A percentile compares a stretch with the other conserved stretches of the same genome.
Conservation (phyloP, 2,797 vertebrate genomes). For the Lagodon rhomboides region DNA sequence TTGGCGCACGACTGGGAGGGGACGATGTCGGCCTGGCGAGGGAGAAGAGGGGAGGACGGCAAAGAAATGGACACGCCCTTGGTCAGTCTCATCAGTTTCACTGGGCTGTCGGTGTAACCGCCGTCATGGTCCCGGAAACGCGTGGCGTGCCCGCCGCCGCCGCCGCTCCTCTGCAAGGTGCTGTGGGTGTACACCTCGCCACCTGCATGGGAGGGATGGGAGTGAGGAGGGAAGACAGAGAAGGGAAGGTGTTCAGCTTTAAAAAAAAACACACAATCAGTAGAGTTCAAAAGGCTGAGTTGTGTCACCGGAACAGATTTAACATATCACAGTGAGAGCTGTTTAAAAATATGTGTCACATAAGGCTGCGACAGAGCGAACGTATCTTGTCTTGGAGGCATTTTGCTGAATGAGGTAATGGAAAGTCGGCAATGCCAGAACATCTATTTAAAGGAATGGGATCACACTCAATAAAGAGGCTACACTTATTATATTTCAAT, state of each 20-base stretch:
- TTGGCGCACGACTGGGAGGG: conserved; percentile 88
- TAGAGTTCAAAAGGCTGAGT: not conserved
- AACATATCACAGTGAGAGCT: conserved; percentile 21
- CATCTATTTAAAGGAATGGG: conserved; percentile 67
- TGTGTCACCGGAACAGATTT: conserved; percentile 15
- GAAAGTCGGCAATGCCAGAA: conserved; percentile 63
- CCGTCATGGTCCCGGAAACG: conserved; percentile 69
- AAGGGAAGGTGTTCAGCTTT: not conserved
- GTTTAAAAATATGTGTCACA: conserved; percentile 48
- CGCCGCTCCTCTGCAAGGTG: conserved; percentile 68
- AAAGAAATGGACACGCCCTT: conserved; percentile 95
- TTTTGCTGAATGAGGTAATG: conserved; percentile 66
- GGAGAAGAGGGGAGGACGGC: conserved; percentile 96
- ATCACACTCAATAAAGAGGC: conserved; percentile 58
- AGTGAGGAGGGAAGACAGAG: not conserved
- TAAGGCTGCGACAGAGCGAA: conserved; percentile 36
- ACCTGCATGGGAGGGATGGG: conserved; percentile 65
- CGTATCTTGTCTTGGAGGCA: conserved; percentile 63
- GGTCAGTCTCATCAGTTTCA: conserved; percentile 84
- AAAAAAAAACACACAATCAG: not conserved
- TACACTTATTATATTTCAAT: conserved; percentile 40
- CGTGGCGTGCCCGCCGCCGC: conserved; percentile 58
- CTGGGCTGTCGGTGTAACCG: conserved; percentile 60
- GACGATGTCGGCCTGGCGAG: conserved; percentile 88
- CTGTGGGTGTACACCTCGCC: conserved; percentile 84